Evolutionary conservation across 64 coral and sea anemone species (phyloP).

Genomic region (Montipora foliosa): DNA sequence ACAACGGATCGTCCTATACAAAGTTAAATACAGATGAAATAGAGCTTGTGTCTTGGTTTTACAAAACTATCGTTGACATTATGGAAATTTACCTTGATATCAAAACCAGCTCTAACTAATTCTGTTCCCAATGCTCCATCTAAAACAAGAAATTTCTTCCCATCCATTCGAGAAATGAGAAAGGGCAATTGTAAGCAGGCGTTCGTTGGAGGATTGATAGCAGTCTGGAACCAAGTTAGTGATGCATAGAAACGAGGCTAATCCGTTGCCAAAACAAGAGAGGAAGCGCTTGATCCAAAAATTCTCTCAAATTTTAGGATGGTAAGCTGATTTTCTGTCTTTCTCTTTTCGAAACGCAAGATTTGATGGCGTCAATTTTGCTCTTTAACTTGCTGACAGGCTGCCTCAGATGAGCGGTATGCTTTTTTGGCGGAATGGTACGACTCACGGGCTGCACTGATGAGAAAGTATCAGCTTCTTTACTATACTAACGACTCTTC

Average conservation of each 20-base stretch:
- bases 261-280: constrained; percentile 83
- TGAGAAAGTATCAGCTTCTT: constrained; percentile 93
- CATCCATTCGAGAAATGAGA: neutral
- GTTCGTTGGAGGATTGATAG: neutral
- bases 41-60: neutral
- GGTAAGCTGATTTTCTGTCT: constrained; percentile 11
- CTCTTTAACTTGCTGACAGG: constrained; percentile 40
- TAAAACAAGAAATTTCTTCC: constrained; percentile 61
- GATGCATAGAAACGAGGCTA: constrained; percentile 74
- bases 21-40: neutral
- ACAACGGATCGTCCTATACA: constrained; percentile 76
- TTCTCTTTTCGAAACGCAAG: neutral
- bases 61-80: neutral
- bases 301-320: neutral
- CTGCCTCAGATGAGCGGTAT: constrained; percentile 84
- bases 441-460: constrained; percentile 84
- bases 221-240: constrained; percentile 63
- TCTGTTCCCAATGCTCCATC: constrained; percentile 89
- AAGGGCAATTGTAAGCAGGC: neutral
- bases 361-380: constrained; percentile 1
- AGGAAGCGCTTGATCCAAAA: constrained; percentile 14
- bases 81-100: constrained; percentile 63
- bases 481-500: constrained; percentile 85
- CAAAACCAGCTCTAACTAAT: constrained; percentile 62
- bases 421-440: constrained; percentile 96